A percentile compares a stretch with the other conserved stretches of the same genome.
Evolutionary conservation across 1,140 invertebrate genomes (phyloP).

Genomic region (Atta colombica): DNA sequence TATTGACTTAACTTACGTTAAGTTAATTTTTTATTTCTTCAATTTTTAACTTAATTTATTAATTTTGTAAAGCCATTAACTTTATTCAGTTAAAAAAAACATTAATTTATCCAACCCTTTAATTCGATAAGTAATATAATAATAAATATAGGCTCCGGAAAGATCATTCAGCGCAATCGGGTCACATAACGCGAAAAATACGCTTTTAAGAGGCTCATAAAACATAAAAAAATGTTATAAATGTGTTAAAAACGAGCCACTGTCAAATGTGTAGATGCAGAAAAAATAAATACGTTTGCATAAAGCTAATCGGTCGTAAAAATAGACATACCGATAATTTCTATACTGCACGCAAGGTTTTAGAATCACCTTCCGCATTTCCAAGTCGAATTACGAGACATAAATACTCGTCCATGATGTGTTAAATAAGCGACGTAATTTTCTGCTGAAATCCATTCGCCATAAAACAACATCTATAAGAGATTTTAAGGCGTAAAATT

Average conservation of each 20-base stretch:
- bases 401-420: background rate
- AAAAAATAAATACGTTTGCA: background rate
- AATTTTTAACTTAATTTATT: no score
- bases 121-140: no score
- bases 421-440: slow-evolving; percentile 8
- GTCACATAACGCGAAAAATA: background rate
- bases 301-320: background rate
- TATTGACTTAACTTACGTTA: no score
- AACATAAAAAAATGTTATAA: background rate
- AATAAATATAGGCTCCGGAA: background rate
- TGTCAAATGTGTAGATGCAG: background rate
- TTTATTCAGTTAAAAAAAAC: no score
- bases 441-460: background rate
- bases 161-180: background rate
- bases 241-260: slow-evolving; percentile 6
- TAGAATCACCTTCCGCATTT: background rate
- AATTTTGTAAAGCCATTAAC: no score
- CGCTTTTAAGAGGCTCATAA: background rate
- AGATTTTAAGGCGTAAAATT: no score
- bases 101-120: no score
- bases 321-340: background rate
- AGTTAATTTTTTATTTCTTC: no score
- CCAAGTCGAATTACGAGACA: background rate
- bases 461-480: background rate
- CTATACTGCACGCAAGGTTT: background rate